Percentiles rank a stretch among this genome's conserved stretches.
Conservation (phyloP, 2,113 vertebrate species). For the Panurus biarmicus region DNA sequence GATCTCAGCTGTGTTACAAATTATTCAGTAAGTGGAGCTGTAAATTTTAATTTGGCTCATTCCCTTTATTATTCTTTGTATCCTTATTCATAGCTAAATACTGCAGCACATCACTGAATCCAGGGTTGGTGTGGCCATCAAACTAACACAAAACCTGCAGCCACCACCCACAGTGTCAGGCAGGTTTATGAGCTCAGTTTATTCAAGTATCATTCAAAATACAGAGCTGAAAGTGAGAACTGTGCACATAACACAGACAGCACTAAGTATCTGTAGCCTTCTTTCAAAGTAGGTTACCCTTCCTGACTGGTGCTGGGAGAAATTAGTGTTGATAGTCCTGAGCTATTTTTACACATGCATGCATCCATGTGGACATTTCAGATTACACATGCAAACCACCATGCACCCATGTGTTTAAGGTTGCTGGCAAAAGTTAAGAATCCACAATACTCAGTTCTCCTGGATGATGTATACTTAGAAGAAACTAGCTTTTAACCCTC, state of each 20-base stretch:
- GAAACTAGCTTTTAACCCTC: neutral
- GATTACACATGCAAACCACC: neutral
- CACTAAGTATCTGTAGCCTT: neutral
- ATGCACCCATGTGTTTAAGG: neutral
- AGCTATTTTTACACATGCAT: neutral
- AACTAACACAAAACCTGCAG: neutral
- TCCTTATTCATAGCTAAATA: neutral
- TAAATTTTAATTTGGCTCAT: neutral
- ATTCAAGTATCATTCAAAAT: neutral
- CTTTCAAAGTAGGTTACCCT: neutral
- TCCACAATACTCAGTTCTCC: neutral
- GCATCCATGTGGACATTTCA: neutral
- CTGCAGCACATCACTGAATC: neutral
- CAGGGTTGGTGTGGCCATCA: neutral
- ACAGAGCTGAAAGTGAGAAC: neutral
- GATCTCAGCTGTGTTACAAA: neutral
- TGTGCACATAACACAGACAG: neutral
- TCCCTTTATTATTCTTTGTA: neutral
- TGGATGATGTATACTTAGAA: neutral
- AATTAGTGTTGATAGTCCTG: neutral
- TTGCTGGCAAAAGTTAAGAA: neutral
- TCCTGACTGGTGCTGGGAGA: neutral
- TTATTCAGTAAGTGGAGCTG: neutral
- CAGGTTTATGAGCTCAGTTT: neutral
- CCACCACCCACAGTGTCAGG: neutral